Evolutionary conservation across 2,888 invertebrate species (phyloP), one percentile per base, ranked within the genome.

Genomic region (Leucophenga maculata): DNA sequence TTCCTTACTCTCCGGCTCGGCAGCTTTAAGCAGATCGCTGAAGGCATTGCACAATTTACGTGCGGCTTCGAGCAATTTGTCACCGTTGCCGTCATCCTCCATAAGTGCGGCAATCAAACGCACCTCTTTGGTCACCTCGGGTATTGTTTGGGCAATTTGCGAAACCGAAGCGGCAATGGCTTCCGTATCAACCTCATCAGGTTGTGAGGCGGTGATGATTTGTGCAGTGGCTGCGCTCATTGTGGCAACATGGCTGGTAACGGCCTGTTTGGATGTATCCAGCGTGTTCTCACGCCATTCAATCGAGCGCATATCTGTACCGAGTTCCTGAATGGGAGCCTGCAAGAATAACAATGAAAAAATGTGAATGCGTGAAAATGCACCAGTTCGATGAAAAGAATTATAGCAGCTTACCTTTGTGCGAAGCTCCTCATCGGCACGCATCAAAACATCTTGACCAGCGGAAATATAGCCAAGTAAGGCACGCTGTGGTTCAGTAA

Each of bases 221-320:
- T 98, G 97, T 9, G 99, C 99, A 0, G 99, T 99, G 69, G 99
- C 99, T 0, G 99, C 99, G 89, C 97, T 99, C 98, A 99, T 99
- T 70, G 98, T 98, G 6, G 98, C 98, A 80, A 99, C 94, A 89
- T 99, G 97, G 67, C 97, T 97, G 75, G 96, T 96, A 69, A 99
- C 97, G 78, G 95, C 97, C 90, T 99, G 98, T 88, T 97, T 96
- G 88, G 96, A 96, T 68, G 97, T 95, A 89, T 98, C 98, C 88
- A 98, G 90, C 1, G 95, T 95, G 74, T 95, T 95, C 86, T 97
- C 96, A 88, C 96, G 95, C 97, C 98, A 98, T 90, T 96, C 95
- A 79, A 95, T 91, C 0, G 97, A 95, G 0, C 95, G 94, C 50
- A 95, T 92, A 89, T 97, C 97, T 31, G 91, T 93, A 22, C 96